phyloP scores from a whole-genome alignment of 35 echinoderm and acorn worm genomes.

The Apostichopus californicus region DNA sequence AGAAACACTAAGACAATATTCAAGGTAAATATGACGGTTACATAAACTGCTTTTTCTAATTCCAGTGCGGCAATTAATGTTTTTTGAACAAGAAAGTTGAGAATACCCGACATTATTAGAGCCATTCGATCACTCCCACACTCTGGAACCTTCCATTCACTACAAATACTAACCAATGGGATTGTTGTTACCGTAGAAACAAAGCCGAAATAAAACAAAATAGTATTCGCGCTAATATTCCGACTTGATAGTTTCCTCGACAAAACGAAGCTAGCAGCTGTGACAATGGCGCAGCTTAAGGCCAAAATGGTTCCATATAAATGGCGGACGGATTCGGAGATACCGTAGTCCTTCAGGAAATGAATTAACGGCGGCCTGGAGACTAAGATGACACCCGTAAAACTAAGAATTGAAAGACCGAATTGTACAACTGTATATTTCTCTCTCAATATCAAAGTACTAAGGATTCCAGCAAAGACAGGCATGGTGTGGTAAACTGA shows the following conservation, averaged over 20 bases:
- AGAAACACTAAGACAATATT: background rate
- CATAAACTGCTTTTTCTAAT: conserved; percentile 37
- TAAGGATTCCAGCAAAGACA: conserved; percentile 18
- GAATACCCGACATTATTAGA: background rate
- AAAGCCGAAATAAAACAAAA: conserved; percentile 6
- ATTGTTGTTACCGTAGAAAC: conserved; percentile 1
- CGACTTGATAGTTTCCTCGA: background rate
- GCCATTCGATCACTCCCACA: conserved; percentile 2
- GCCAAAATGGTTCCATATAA: conserved; percentile 8
- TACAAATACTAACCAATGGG: background rate
- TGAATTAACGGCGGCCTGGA: background rate
- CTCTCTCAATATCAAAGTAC: background rate
- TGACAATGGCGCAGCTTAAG: conserved; percentile 8
- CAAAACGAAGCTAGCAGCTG: conserved; percentile 9
- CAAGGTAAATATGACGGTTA: background rate
- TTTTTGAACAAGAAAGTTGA: conserved; percentile 9
- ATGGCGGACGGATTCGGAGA: background rate
- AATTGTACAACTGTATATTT: background rate
- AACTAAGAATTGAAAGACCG: background rate
- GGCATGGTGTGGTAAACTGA: conserved; percentile 18
- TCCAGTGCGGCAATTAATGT: background rate
- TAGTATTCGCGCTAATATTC: background rate
- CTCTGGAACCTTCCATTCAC: conserved; percentile 12
- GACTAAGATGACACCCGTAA: conserved; percentile 5
- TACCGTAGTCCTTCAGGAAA: background rate